Conservation (phyloP, 2,888 invertebrate genomes). For the Eretmocerus hayati region DNA sequence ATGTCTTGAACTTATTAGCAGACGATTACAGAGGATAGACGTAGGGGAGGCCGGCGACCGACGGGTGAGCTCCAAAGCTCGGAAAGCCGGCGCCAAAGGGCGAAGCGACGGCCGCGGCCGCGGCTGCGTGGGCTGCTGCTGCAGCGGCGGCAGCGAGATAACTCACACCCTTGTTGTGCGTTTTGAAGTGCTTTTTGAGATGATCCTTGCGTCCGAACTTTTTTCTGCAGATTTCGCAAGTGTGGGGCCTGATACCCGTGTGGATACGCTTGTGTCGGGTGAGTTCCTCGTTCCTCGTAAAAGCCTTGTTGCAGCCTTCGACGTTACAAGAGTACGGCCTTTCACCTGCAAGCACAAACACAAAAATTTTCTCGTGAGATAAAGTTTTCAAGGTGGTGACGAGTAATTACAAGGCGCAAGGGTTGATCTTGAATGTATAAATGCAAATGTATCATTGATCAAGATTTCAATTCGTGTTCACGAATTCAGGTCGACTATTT, state of each 20-base stretch:
- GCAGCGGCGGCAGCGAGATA: background rate
- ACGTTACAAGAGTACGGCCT: conserved; percentile 83
- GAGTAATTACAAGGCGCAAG: too few relatives aligned
- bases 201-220: conserved; percentile 91
- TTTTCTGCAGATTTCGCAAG: conserved; percentile 83
- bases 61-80: too few relatives aligned
- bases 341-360: conserved; percentile 55
- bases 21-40: too few relatives aligned
- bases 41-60: background rate
- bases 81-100: too few relatives aligned
- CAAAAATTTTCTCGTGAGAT: too few relatives aligned
- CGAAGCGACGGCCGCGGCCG: background rate
- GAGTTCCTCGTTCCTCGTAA: conserved; percentile 85
- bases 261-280: conserved; percentile 89
- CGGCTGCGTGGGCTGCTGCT: background rate
- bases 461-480: too few relatives aligned
- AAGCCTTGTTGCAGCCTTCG: conserved; percentile 79
- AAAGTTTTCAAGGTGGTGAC: too few relatives aligned
- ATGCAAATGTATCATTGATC: background rate
- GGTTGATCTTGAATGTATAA: too few relatives aligned
- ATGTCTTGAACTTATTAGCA: too few relatives aligned
- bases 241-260: conserved; percentile 77
- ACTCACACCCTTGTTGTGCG: conserved; percentile 51
- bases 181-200: conserved; percentile 86
- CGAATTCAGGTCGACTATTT: too few relatives aligned